phyloP scores from a whole-genome alignment of 2,113 vertebrate genomes.

The Ramphastos sulfuratus region DNA sequence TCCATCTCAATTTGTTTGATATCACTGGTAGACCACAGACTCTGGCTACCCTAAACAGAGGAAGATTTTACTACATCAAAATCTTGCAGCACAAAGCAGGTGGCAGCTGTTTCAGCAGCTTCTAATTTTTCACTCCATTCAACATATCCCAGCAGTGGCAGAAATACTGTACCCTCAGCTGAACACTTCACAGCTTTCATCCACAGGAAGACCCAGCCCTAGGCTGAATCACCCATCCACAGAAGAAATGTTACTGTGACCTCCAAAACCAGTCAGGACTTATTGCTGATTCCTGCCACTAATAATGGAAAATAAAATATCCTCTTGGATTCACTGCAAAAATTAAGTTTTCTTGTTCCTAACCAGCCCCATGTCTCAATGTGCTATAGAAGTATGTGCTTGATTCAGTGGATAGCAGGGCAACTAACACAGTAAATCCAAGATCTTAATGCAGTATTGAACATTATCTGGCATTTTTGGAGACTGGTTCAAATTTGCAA shows the following conservation, averaged over 20 bases:
- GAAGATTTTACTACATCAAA: neutral
- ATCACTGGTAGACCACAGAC: neutral
- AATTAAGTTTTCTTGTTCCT: neutral
- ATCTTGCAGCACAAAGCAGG: neutral
- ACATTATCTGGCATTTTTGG: neutral
- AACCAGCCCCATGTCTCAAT: neutral
- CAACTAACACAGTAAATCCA: neutral
- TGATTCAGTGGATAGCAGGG: neutral
- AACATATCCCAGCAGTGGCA: neutral
- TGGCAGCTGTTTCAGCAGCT: conserved; percentile 27
- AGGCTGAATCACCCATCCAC: neutral
- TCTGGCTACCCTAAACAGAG: neutral
- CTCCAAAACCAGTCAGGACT: neutral
- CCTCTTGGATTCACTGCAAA: neutral
- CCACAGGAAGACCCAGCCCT: neutral
- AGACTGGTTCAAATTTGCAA: neutral
- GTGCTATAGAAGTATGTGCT: neutral
- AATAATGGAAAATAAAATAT: neutral
- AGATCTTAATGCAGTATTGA: neutral
- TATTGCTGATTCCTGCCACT: neutral
- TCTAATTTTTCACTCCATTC: conserved; percentile 56
- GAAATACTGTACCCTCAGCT: neutral
- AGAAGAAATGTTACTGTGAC: neutral
- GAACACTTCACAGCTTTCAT: neutral
- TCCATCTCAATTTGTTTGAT: neutral